Conservation (phyloP, 2,113 vertebrate species). For the Solea solea region DNA sequence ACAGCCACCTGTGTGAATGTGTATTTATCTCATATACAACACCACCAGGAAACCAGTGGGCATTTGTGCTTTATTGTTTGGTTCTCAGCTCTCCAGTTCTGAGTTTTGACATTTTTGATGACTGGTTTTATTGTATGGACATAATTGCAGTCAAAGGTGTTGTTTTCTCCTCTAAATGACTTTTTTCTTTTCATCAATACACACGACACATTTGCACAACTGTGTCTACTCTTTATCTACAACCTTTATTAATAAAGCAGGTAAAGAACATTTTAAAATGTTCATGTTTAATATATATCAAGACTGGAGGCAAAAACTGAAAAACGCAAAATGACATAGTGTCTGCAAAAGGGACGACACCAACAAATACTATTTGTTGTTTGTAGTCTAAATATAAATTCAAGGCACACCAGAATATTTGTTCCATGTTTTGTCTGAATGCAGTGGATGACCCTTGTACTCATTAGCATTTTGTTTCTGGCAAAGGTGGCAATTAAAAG, state of each 20-base stretch:
- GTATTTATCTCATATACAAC: conserved; percentile 20
- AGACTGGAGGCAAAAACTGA: conserved; percentile 31
- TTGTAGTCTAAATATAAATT: conserved; percentile 39
- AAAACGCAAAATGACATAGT: conserved; percentile 14
- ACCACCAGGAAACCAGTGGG: conserved; percentile 72
- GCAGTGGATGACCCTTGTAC: conserved; percentile 31
- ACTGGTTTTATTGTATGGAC: neutral
- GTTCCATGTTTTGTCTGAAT: conserved; percentile 40
- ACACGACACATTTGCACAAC: no score
- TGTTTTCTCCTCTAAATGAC: neutral
- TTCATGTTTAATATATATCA: neutral
- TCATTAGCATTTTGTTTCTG: conserved; percentile 38
- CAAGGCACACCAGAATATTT: conserved; percentile 36
- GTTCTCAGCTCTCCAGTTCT: conserved; percentile 56
- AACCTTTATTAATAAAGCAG: no score
- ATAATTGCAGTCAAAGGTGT: neutral
- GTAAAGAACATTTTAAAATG: no score
- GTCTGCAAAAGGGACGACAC: conserved; percentile 41
- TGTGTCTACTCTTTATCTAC: no score
- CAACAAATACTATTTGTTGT: conserved; percentile 36
- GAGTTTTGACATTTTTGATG: neutral
- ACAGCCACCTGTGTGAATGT: conserved; percentile 47
- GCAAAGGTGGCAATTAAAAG: conserved; percentile 29
- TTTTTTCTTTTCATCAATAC: no score
- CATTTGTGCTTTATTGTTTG: conserved; percentile 75